These are phyloP conservation scores for Diloba caeruleocephala DNA, from an alignment of 2,888 invertebrate genomes.

Conservation along the genomic window DNA sequence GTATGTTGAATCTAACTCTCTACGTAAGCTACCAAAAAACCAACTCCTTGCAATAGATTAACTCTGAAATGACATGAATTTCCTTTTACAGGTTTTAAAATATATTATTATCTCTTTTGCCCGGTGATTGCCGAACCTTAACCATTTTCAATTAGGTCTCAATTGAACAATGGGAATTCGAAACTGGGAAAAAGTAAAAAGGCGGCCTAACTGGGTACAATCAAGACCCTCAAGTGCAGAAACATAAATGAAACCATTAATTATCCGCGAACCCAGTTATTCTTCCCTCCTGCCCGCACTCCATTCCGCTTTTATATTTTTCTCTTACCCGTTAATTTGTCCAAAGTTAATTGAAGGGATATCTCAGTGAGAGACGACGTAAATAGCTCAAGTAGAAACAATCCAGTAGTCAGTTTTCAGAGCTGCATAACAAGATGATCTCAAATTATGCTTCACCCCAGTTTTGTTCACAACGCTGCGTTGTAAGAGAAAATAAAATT, in stretches of 20 bases:
- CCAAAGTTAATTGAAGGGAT: constrained; percentile 83
- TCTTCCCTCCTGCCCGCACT: constrained; percentile 71
- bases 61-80: constrained; percentile 7
- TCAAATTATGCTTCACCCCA: constrained; percentile 62
- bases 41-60: too few species aligned
- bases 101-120: constrained; percentile 11
- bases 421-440: constrained; percentile 69
- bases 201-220: constrained; percentile 82
- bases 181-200: constrained; percentile 78
- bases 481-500: constrained; percentile 49
- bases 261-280: constrained; percentile 86
- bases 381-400: constrained; percentile 72
- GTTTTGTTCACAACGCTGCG: constrained; percentile 53
- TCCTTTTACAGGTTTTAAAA: neutral
- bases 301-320: constrained; percentile 74
- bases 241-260: constrained; percentile 89
- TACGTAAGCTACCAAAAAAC: too few species aligned
- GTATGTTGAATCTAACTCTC: too few species aligned
- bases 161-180: constrained; percentile 82
- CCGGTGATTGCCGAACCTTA: constrained; percentile 69
- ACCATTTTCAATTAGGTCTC: constrained; percentile 77
- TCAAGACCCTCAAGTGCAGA: constrained; percentile 87
- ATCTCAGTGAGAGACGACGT: constrained; percentile 70
- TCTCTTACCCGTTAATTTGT: constrained; percentile 80
- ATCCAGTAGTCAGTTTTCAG: constrained; percentile 62